Evolutionary conservation across 2,888 invertebrate species (phyloP).

Genomic region (Nemoura dubitans): DNA sequence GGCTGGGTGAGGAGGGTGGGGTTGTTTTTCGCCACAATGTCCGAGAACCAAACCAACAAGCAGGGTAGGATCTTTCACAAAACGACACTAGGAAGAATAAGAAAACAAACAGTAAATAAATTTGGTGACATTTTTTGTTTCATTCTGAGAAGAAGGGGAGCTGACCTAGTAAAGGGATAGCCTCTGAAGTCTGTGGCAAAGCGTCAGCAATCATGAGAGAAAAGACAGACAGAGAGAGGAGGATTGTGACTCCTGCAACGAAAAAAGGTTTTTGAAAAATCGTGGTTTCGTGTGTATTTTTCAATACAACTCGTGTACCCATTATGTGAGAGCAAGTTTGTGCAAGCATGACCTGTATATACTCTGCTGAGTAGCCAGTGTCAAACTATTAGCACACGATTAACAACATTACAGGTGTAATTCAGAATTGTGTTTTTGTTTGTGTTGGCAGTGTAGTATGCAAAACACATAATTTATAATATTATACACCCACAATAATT

Average conservation of each 20-base stretch:
- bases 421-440: slow-evolving; percentile 9
- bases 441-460: slow-evolving; percentile 19
- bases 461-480: slow-evolving; percentile 17
- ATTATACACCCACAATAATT: slow-evolving; percentile 16
- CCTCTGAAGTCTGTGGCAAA: slow-evolving; percentile 66
- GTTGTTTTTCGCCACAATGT: slow-evolving; percentile 31
- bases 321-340: slow-evolving; percentile 31
- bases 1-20: not conserved
- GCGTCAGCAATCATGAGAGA: slow-evolving; percentile 65
- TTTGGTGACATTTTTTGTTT: slow-evolving; percentile 48
- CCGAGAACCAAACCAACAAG: slow-evolving; percentile 41
- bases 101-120: slow-evolving; percentile 47
- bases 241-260: slow-evolving; percentile 62
- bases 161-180: slow-evolving; percentile 66
- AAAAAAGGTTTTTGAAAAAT: slow-evolving; percentile 50
- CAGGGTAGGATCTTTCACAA: slow-evolving; percentile 35
- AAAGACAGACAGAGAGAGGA: slow-evolving; percentile 66
- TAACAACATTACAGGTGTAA: not conserved
- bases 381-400: not conserved
- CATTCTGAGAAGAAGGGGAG: slow-evolving; percentile 51
- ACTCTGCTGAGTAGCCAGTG: not conserved
- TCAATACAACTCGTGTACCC: slow-evolving; percentile 40
- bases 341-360: not conserved
- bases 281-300: slow-evolving; percentile 42
- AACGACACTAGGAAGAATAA: slow-evolving; percentile 48